Base-by-base conservation (phyloP, 2,113 vertebrate species). In the Campylorhamphus procurvoides region DNA sequence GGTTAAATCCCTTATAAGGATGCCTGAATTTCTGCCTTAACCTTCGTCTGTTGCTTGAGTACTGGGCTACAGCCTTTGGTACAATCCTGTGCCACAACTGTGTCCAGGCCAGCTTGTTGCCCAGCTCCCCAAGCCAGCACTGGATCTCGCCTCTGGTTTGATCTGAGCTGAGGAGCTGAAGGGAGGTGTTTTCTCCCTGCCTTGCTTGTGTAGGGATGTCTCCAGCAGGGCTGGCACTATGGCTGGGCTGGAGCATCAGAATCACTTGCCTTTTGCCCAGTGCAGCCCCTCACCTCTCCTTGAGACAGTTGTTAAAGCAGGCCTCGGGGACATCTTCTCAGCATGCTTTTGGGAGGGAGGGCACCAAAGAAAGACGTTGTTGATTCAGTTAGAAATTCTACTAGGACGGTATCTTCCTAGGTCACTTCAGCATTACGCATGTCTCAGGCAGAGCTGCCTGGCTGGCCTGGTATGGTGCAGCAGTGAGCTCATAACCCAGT, bases 381-480 rank as follows among this genome's bases (percentile, higher is more conserved):
- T 63, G 83, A 39, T 92, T 92, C 72, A 17, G 50, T 80, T 67
- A 84, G 69, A 81, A 93, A 52, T 89, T 77, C 94, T 18, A 0
- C 47, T 44, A 77, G 91, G 86, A 84, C 60, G 17, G 37, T 53
- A 18, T 73, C 55, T 92, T 95, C 68, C 53, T 67, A 13, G 46
- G 93, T 84, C 75, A 73, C 59, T 79, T 24, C 0, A 3, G 63
- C 0, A 1, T 9, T 87, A 71, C 2, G 18, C 66, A 40, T 76
- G 93, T 84, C 50, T 53, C 50, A 82, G 94, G 60, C 80, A 92
- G 86, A 55, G 86, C 75, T 92, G 93, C 89, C 83, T 74, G 44
- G 42, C 76, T 80, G 55, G 72, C 59, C 78, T 22, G 6, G 53
- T 12, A 0, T 66, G 74, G 74, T 95, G 84, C 91, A 84, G 84